Conservation (phyloP, 2,888 invertebrate genomes). For the Torymus tubicola region DNA sequence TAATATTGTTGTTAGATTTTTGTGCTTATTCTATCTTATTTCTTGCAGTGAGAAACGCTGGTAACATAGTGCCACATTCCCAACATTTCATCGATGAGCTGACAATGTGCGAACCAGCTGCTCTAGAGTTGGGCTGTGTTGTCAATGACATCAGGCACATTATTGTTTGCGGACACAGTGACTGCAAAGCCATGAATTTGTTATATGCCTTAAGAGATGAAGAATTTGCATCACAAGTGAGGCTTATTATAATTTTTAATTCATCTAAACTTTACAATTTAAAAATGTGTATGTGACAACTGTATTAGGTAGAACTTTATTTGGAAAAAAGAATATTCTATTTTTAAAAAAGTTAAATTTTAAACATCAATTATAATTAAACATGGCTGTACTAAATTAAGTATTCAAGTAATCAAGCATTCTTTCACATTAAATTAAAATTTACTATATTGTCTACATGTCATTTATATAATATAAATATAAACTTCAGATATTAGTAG, state of each 20-base stretch:
- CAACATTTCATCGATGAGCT: conserved; percentile 91
- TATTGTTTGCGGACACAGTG: conserved; percentile 97
- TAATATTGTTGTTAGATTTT: not conserved
- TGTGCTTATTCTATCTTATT: conserved; percentile 4
- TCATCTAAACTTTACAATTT: no score
- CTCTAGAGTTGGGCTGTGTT: conserved; percentile 95
- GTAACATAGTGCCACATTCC: conserved; percentile 95
- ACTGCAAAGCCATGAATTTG: conserved; percentile 98
- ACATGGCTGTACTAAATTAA: not conserved
- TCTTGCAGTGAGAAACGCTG: conserved; percentile 93
- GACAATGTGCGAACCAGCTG: conserved; percentile 96
- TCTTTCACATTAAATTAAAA: not conserved
- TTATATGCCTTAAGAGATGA: conserved; percentile 89
- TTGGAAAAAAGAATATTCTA: no score
- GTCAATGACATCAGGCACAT: conserved; percentile 94
- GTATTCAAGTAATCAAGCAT: no score
- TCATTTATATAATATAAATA: no score
- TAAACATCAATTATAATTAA: no score
- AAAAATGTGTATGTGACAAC: no score
- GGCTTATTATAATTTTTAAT: conserved; percentile 42
- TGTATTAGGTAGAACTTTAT: no score
- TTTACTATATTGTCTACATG: no score
- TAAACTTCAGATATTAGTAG: no score
- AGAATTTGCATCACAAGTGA: conserved; percentile 84
- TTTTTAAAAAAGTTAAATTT: no score